phyloP scores from a whole-genome alignment of 2,888 invertebrate genomes.

The Plebejus melissa region DNA sequence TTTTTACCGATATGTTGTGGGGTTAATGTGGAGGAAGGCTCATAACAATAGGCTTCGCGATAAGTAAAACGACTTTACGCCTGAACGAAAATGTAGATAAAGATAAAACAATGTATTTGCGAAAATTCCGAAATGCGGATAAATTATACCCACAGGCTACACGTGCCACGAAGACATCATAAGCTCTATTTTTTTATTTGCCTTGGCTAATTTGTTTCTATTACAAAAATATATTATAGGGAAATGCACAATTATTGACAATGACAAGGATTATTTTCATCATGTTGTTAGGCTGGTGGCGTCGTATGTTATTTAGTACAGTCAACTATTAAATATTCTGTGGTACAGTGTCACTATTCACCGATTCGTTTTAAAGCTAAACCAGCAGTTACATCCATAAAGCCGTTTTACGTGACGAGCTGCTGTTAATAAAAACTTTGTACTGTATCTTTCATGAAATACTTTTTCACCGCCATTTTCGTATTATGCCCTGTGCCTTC shows the following conservation, averaged over 20 bases:
- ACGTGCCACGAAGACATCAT: background rate
- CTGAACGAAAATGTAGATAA: background rate
- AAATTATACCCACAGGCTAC: background rate
- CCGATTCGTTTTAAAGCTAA: background rate
- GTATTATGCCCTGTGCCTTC: background rate
- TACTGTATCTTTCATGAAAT: background rate
- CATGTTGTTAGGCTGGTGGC: background rate
- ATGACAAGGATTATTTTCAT: too few relatives aligned
- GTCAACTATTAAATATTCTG: too few relatives aligned
- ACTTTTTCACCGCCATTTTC: background rate
- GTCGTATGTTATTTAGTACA: background rate
- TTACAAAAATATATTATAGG: too few relatives aligned
- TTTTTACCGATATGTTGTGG: conserved; percentile 5
- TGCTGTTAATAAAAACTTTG: background rate
- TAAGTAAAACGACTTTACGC: conserved; percentile 15
- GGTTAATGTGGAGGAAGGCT: conserved; percentile 23
- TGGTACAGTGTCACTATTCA: background rate
- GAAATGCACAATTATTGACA: too few relatives aligned
- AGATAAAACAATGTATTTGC: conserved; percentile 4
- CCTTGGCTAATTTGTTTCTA: too few relatives aligned
- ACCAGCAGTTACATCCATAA: background rate
- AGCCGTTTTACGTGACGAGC: background rate
- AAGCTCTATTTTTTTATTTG: background rate
- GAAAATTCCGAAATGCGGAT: background rate
- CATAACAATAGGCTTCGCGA: conserved; percentile 11